phyloP scores from a whole-genome alignment of 2,888 invertebrate genomes.

The Drosophila koepferae region DNA sequence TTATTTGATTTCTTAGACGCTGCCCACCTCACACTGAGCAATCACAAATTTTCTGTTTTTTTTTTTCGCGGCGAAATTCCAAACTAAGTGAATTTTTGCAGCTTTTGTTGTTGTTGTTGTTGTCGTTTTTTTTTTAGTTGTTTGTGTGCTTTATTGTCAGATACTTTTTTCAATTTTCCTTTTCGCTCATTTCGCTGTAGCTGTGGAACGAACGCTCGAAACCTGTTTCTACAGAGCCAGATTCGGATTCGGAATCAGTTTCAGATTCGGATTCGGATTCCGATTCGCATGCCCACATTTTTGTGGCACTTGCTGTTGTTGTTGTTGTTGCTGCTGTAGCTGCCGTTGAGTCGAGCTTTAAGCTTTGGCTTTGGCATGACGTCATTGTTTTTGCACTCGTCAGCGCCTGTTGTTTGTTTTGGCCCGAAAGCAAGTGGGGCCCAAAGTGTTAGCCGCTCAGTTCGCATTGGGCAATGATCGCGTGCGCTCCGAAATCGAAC shows the following conservation, averaged over 20 bases:
- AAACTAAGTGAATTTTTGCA: slow-evolving; percentile 77
- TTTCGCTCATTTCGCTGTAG: slow-evolving; percentile 73
- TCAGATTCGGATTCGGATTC: slow-evolving; percentile 65
- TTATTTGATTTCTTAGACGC: slow-evolving; percentile 32
- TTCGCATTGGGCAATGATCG: slow-evolving; percentile 79
- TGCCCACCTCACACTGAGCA: slow-evolving; percentile 54
- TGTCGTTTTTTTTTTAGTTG: slow-evolving; percentile 14
- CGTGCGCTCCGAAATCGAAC: slow-evolving; percentile 67
- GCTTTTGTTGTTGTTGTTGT: slow-evolving; percentile 28
- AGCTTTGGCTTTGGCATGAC: slow-evolving; percentile 73
- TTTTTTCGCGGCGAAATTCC: slow-evolving; percentile 75
- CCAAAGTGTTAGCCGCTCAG: slow-evolving; percentile 65
- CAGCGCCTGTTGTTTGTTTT: slow-evolving; percentile 47
- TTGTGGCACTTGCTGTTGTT: slow-evolving; percentile 36
- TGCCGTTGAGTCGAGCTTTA: slow-evolving; percentile 54
- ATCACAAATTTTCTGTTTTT: slow-evolving; percentile 47
- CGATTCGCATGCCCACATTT: slow-evolving; percentile 73
- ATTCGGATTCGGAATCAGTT: slow-evolving; percentile 69
- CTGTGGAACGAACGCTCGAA: slow-evolving; percentile 63
- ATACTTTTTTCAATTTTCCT: slow-evolving; percentile 72
- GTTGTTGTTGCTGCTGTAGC: slow-evolving; percentile 33
- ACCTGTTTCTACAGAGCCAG: slow-evolving; percentile 76
- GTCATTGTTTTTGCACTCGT: slow-evolving; percentile 72
- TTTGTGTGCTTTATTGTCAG: slow-evolving; percentile 47
- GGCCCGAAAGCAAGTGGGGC: slow-evolving; percentile 58